Conservation (phyloP, 30 jellyfish, hydroid and myxozoan genomes). For the Chrysaora quinquecirrha region DNA sequence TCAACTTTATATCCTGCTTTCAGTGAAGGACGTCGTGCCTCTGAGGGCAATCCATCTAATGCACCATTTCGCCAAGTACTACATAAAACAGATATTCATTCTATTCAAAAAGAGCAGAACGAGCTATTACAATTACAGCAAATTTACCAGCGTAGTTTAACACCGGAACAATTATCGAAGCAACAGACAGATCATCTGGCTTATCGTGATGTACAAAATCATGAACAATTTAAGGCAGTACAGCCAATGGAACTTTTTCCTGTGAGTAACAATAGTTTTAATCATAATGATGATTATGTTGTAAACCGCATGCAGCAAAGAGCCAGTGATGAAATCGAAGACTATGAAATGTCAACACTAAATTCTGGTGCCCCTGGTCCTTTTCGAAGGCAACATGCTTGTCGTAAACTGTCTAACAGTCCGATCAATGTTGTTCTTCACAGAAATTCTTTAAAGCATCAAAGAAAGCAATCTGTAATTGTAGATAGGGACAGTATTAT, state of each 20-base stretch:
- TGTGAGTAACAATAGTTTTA: neutral
- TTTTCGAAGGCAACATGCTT: slow-evolving; percentile 82
- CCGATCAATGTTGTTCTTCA: slow-evolving; percentile 59
- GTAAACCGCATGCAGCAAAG: slow-evolving; percentile 2
- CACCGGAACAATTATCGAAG: slow-evolving; percentile 83
- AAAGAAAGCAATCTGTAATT: slow-evolving; percentile 51
- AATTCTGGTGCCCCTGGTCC: slow-evolving; percentile 77
- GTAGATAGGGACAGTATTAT: slow-evolving; percentile 35
- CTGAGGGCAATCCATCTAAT: slow-evolving; percentile 91
- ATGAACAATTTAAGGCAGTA: slow-evolving; percentile 9
- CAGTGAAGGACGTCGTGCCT: slow-evolving; percentile 94
- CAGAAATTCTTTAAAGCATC: slow-evolving; percentile 47
- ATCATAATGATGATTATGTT: neutral
- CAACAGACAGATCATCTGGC: slow-evolving; percentile 78
- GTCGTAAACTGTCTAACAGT: slow-evolving; percentile 80
- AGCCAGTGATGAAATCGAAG: slow-evolving; percentile 40
- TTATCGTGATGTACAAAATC: slow-evolving; percentile 59
- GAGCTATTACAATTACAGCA: slow-evolving; percentile 76
- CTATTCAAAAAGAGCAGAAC: slow-evolving; percentile 70
- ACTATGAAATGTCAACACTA: slow-evolving; percentile 57
- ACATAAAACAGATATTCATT: slow-evolving; percentile 81
- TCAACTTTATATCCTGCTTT: slow-evolving; percentile 77
- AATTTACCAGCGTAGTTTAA: slow-evolving; percentile 72
- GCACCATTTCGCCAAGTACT: slow-evolving; percentile 92
- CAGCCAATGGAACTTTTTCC: slow-evolving; percentile 51